Evolutionary conservation across 2,888 invertebrate species (phyloP).

Genomic region (Drosophila pseudotalamancana): DNA sequence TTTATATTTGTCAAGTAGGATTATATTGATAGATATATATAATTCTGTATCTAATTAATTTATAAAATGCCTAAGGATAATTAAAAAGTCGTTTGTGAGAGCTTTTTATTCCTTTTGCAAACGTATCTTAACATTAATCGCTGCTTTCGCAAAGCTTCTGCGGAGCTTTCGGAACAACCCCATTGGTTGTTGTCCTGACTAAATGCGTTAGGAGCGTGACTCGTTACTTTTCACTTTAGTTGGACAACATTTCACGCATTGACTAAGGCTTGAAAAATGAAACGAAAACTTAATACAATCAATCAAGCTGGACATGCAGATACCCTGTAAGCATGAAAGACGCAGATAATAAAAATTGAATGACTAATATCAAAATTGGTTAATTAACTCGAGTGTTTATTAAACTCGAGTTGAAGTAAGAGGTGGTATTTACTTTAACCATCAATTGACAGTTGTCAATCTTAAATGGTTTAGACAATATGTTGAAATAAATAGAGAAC

Average conservation of each 20-base stretch:
- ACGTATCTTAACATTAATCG: background rate
- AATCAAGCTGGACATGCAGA: background rate
- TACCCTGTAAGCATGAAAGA: background rate
- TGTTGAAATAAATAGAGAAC: slow-evolving; percentile 6
- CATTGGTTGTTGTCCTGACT: slow-evolving; percentile 37
- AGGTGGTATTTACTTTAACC: background rate
- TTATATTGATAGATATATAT: too few relatives aligned
- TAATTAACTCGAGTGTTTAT: too few relatives aligned
- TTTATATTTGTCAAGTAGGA: background rate
- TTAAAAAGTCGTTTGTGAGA: slow-evolving; percentile 9
- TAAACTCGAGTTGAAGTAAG: too few relatives aligned
- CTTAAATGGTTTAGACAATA: background rate
- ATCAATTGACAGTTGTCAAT: slow-evolving; percentile 16
- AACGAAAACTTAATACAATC: too few relatives aligned
- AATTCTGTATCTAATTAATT: too few relatives aligned
- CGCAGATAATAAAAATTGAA: too few relatives aligned
- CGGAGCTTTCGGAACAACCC: slow-evolving; percentile 14
- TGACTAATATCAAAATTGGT: too few relatives aligned
- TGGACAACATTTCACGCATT: background rate
- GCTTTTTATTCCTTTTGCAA: slow-evolving; percentile 23
- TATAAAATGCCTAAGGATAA: slow-evolving; percentile 43
- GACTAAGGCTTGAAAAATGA: background rate
- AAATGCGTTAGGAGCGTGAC: background rate
- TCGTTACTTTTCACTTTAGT: background rate
- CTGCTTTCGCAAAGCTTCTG: background rate